phyloP scores from a whole-genome alignment of 2,888 invertebrate species.

The Acanthosepion lycidas region DNA sequence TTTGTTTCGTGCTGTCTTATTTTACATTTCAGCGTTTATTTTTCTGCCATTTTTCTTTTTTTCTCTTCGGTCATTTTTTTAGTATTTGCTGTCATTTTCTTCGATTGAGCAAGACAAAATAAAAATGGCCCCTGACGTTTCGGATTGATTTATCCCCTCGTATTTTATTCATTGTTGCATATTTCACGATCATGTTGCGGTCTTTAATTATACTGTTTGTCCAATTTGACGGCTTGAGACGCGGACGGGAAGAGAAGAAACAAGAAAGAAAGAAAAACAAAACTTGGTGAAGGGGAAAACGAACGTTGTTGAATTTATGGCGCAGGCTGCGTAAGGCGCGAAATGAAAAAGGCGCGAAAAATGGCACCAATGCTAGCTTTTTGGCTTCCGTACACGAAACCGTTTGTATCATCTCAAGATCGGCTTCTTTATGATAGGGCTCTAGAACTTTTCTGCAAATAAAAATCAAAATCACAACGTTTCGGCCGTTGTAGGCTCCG shows the following conservation, averaged over 20 bases:
- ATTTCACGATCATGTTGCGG: slow-evolving; percentile 33
- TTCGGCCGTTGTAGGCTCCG: too few relatives aligned
- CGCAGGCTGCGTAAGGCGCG: background rate
- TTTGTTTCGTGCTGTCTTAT: background rate
- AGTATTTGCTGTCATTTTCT: background rate
- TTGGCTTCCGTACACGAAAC: background rate
- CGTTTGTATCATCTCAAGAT: background rate
- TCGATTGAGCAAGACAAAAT: background rate
- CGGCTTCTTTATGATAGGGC: background rate
- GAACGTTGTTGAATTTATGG: background rate
- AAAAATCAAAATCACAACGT: too few relatives aligned
- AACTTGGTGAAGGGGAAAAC: background rate
- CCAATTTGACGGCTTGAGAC: background rate
- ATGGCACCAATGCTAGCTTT: background rate
- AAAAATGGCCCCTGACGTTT: background rate
- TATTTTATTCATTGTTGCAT: background rate
- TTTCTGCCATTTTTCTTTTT: background rate
- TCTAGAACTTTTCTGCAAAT: too few relatives aligned
- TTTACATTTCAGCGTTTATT: background rate
- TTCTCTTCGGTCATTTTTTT: background rate
- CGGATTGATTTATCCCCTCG: slow-evolving; percentile 2
- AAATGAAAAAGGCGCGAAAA: background rate
- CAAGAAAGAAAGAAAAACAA: background rate
- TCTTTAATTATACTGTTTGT: slow-evolving; percentile 23
- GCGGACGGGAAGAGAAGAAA: background rate